phyloP scores from a whole-genome alignment of 1,140 invertebrate species.

The Drosophila oshimai region DNA sequence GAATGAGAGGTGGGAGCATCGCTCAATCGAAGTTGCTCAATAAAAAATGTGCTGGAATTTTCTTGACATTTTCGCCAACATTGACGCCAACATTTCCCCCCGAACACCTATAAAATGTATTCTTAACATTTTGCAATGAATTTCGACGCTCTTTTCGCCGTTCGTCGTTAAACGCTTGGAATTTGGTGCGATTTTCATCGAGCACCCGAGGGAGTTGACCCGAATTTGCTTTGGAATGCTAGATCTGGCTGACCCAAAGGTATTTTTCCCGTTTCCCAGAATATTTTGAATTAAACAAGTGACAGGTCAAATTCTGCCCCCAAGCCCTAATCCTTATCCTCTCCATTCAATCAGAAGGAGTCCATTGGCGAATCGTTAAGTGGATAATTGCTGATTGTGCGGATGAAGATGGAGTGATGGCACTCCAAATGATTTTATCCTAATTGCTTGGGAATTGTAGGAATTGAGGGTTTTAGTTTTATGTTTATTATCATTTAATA shows the following conservation, averaged over 20 bases:
- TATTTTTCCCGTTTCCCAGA: conserved; percentile 39
- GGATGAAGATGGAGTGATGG: neutral
- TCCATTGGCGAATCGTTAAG: neutral
- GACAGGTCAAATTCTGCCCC: neutral
- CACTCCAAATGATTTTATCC: too few relatives aligned
- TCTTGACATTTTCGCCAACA: conserved; percentile 50
- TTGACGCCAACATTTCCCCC: conserved; percentile 16
- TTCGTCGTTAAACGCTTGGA: conserved; percentile 55
- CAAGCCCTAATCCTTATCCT: neutral
- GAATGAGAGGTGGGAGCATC: neutral
- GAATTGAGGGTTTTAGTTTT: too few relatives aligned
- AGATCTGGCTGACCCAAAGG: conserved; percentile 1
- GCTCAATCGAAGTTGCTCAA: conserved; percentile 70
- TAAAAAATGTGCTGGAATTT: conserved; percentile 72
- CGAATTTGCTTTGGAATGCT: conserved; percentile 48
- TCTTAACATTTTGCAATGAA: conserved; percentile 25
- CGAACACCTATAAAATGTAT: too few relatives aligned
- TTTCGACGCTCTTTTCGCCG: conserved; percentile 24
- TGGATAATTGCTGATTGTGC: conserved; percentile 4
- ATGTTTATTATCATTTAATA: too few relatives aligned
- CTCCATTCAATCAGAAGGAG: neutral
- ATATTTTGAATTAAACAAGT: conserved; percentile 43
- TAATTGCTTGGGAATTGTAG: too few relatives aligned
- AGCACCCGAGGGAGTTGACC: conserved; percentile 43
- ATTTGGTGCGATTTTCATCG: conserved; percentile 55